A percentile compares a stretch with the other conserved stretches of the same genome.
Evolutionary conservation across 2,113 vertebrate genomes (phyloP).

Genomic region (Phalacrocorax pelagicus): DNA sequence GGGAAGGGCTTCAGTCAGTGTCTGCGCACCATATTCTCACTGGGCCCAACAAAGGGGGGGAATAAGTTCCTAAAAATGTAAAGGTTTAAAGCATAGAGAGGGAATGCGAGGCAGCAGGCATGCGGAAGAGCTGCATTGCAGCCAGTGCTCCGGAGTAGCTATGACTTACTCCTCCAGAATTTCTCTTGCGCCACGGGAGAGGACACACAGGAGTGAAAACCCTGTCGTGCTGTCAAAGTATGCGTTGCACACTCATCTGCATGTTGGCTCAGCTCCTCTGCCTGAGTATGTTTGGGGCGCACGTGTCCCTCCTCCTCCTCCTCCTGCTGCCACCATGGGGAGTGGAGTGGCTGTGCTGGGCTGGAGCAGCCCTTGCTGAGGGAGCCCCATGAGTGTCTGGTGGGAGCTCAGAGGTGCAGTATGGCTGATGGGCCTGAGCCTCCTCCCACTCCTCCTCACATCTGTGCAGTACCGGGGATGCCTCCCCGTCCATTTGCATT

Average conservation of each 20-base stretch:
- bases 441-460: background rate
- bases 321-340: rapidly evolving
- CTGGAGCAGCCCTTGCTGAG: background rate
- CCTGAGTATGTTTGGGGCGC: background rate
- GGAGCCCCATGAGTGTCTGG: background rate
- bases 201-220: conserved; percentile 43
- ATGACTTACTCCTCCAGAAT: conserved; percentile 58
- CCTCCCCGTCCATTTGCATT: background rate
- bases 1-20: background rate
- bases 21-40: background rate
- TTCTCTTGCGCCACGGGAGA: conserved; percentile 24
- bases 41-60: background rate
- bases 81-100: background rate
- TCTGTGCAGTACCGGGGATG: background rate
- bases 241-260: conserved; percentile 9
- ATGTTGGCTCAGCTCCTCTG: conserved; percentile 40
- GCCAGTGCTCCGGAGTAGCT: background rate
- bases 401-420: too few species aligned
- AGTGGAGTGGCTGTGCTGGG: background rate
- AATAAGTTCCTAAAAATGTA: conserved; percentile 19
- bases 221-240: background rate
- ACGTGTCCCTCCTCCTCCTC: background rate
- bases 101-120: conserved; percentile 2
- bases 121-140: conserved; percentile 53
- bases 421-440: background rate